These are phyloP conservation scores for Cariama cristata DNA, from an alignment of 2,113 vertebrate genomes.

Conservation along the genomic window DNA sequence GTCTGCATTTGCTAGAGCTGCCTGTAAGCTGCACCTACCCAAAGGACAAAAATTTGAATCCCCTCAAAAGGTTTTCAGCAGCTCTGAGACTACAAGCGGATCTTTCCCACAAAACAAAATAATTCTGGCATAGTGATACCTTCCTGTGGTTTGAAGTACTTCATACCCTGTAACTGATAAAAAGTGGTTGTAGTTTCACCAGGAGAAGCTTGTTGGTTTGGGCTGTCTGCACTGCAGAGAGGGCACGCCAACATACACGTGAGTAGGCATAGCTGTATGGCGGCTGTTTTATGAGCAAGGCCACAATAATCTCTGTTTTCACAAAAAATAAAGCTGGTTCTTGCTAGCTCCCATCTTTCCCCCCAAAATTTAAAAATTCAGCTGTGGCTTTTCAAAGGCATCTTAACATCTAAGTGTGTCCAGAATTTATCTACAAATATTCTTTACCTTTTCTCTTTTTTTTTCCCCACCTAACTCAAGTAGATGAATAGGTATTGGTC, in stretches of 20 bases:
- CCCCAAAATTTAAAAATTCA: background rate
- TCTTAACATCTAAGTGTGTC: background rate
- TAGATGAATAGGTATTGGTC: background rate
- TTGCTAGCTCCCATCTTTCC: background rate
- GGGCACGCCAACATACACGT: rapidly evolving
- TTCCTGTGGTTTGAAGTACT: background rate
- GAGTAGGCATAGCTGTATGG: background rate
- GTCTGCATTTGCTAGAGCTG: background rate
- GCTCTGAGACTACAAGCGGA: background rate
- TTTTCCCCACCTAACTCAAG: rapidly evolving
- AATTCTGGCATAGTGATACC: background rate
- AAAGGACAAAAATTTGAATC: background rate
- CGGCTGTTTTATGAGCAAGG: background rate
- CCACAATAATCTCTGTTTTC: background rate
- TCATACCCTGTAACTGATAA: background rate
- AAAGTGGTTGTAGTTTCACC: background rate
- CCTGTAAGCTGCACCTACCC: background rate
- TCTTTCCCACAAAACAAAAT: background rate
- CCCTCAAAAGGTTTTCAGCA: background rate
- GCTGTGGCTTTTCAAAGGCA: background rate
- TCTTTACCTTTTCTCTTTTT: background rate
- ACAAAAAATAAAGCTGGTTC: background rate
- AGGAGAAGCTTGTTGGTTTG: background rate
- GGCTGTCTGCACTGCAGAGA: background rate
- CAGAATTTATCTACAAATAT: background rate